Percentiles rank a stretch among this genome's conserved stretches.
Conservation (phyloP, 2,797 vertebrate species). For the Agapornis canus region DNA sequence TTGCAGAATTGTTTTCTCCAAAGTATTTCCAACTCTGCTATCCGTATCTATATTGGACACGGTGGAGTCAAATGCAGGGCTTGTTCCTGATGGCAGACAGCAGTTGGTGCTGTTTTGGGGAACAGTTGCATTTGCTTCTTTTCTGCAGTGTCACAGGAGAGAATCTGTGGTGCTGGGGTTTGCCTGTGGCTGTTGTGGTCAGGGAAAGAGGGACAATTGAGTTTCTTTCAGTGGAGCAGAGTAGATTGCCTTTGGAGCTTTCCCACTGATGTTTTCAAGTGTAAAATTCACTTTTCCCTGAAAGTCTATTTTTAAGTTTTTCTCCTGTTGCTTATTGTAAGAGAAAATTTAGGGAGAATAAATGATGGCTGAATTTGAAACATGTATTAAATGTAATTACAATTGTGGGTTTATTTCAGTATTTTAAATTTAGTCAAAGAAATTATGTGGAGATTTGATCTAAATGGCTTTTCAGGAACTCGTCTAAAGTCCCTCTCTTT, state of each 20-base stretch:
- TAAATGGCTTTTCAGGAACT: background rate
- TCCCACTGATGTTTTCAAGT: background rate
- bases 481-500: background rate
- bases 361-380: background rate
- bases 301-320: background rate
- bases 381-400: background rate
- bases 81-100: background rate
- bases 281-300: background rate
- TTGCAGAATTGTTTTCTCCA: background rate
- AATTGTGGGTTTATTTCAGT: background rate
- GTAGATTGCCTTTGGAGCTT: background rate
- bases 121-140: background rate
- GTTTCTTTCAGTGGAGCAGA: background rate
- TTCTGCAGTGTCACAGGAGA: background rate
- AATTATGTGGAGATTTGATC: background rate
- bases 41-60: background rate
- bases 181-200: accelerated
- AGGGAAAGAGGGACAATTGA: background rate
- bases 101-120: background rate
- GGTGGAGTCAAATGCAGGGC: background rate
- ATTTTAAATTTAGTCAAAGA: background rate
- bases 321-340: background rate
- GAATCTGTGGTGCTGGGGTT: background rate
- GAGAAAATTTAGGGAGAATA: background rate
- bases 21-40: background rate